phyloP scores from a whole-genome alignment of 2,888 invertebrate species.

The Dryocosmus kuriphilus region DNA sequence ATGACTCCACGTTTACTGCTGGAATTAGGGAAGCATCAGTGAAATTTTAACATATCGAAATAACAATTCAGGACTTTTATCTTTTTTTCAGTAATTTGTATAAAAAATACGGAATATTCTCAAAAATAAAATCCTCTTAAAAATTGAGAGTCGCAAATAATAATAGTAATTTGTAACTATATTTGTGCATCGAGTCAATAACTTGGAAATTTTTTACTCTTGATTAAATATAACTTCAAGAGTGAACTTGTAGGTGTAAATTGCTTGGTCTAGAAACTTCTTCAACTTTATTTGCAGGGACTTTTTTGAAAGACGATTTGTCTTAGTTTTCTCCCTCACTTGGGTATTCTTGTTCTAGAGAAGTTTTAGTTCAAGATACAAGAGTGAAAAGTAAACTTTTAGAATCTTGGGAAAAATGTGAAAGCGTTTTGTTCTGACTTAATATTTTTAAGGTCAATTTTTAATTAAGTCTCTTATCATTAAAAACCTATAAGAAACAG shows the following conservation, averaged over 20 bases:
- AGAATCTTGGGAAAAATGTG: slow-evolving; percentile 5
- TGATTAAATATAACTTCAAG: background rate
- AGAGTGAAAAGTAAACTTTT: background rate
- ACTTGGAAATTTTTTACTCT: background rate
- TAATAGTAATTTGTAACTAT: no score
- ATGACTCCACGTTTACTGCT: no score
- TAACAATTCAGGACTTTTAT: no score
- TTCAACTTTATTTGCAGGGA: background rate
- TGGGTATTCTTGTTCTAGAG: slow-evolving; percentile 5
- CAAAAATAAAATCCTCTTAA: no score
- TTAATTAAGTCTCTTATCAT: background rate
- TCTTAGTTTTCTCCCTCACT: slow-evolving; percentile 28
- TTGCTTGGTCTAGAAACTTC: background rate
- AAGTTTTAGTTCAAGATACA: background rate
- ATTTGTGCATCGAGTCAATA: background rate
- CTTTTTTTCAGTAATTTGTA: no score
- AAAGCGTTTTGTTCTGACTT: background rate
- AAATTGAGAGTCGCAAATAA: no score
- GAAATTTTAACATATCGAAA: no score
- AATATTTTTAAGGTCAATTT: no score
- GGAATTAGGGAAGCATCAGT: no score
- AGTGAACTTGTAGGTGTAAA: slow-evolving; percentile 3
- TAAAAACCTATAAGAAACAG: background rate
- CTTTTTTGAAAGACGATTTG: slow-evolving; percentile 11
- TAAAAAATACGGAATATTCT: no score